Percentiles rank a stretch among this genome's conserved stretches.
phyloP scores from a whole-genome alignment of 2,113 vertebrate genomes.

The Eublepharis macularius region DNA sequence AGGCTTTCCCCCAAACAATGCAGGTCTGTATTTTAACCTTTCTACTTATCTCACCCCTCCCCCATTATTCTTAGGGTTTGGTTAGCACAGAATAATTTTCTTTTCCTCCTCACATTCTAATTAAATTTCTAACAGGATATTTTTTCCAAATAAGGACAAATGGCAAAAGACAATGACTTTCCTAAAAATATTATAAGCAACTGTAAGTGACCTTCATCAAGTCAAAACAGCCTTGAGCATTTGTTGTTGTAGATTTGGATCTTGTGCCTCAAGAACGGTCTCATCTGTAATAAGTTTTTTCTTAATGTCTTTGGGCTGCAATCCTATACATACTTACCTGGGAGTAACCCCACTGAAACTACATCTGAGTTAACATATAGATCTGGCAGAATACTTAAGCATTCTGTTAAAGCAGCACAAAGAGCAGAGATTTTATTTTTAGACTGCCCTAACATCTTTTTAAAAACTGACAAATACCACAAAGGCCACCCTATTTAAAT shows the following conservation, averaged over 20 bases:
- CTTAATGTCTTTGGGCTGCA: neutral
- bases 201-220: slow-evolving; percentile 61
- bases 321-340: neutral
- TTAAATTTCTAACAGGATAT: slow-evolving; percentile 75
- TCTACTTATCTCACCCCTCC: slow-evolving; percentile 53
- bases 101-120: slow-evolving; percentile 71
- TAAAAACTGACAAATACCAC: neutral
- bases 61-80: slow-evolving; percentile 63
- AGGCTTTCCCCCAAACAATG: slow-evolving; percentile 82
- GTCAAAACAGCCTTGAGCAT: slow-evolving; percentile 56
- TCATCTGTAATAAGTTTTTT: slow-evolving; percentile 29
- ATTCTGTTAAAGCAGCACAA: slow-evolving; percentile 41
- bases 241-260: slow-evolving; percentile 43
- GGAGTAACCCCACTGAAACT: neutral
- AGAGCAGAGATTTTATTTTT: slow-evolving; percentile 23
- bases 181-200: slow-evolving; percentile 44
- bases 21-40: slow-evolving; percentile 75
- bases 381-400: slow-evolving; percentile 29
- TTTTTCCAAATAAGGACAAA: slow-evolving; percentile 67
- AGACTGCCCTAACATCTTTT: slow-evolving; percentile 23
- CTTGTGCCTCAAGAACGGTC: slow-evolving; percentile 21
- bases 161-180: slow-evolving; percentile 61
- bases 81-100: slow-evolving; percentile 72
- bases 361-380: neutral
- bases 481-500: neutral